phyloP scores from a whole-genome alignment of 2,113 vertebrate genomes.

The Chrysemys picta region DNA sequence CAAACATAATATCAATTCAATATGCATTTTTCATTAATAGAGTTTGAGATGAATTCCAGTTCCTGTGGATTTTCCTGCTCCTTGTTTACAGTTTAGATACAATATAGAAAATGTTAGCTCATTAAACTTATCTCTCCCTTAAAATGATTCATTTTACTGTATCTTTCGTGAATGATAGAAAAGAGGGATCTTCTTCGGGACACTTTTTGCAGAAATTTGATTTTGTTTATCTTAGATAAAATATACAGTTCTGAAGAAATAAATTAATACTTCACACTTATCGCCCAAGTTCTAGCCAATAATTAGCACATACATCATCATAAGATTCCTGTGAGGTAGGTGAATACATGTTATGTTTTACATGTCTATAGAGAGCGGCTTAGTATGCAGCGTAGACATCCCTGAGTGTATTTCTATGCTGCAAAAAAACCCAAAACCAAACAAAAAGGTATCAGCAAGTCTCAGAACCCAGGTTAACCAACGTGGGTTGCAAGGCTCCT shows the following conservation, averaged over 20 bases:
- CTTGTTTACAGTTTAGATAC: neutral
- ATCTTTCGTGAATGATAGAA: neutral
- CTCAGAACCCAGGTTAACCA: neutral
- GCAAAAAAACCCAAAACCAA: neutral
- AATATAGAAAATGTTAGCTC: neutral
- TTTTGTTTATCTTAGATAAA: neutral
- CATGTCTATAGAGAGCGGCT: constrained; percentile 32
- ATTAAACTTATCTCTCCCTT: neutral
- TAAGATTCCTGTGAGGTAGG: constrained; percentile 35
- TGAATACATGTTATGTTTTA: constrained; percentile 62
- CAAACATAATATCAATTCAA: neutral
- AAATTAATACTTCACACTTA: constrained; percentile 7
- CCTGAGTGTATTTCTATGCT: neutral
- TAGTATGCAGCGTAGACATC: neutral
- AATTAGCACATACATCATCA: constrained; percentile 36
- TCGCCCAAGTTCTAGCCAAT: constrained; percentile 13
- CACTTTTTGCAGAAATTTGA: neutral
- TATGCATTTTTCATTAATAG: neutral
- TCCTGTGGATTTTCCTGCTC: neutral
- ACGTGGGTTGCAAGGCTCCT: neutral
- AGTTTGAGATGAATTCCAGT: neutral
- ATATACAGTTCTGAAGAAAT: constrained; percentile 1
- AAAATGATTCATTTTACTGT: neutral
- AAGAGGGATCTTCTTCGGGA: neutral
- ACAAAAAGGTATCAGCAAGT: too few species aligned